These are phyloP conservation scores for Holothuria leucospilota DNA, from an alignment of 53 echinoderm and acorn worm genomes.

Conservation along the genomic window DNA sequence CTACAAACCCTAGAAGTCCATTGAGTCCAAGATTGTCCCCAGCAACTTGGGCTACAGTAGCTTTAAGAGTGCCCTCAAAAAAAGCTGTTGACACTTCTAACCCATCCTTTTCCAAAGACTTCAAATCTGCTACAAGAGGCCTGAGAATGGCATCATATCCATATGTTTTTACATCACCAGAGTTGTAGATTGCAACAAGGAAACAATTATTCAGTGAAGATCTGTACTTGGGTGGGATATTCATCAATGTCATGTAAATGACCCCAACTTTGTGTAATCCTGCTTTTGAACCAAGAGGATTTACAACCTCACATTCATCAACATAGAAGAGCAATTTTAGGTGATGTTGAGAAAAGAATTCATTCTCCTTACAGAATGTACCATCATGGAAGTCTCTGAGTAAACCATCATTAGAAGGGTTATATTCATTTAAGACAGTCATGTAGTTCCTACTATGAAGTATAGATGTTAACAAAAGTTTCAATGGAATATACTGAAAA, in stretches of 20 bases:
- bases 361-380: slow-evolving; percentile 41
- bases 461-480: slow-evolving; percentile 45
- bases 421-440: slow-evolving; percentile 1
- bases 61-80: slow-evolving; percentile 31
- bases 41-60: slow-evolving; percentile 41
- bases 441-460: slow-evolving; percentile 48
- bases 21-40: slow-evolving; percentile 54
- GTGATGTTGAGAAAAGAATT: slow-evolving; percentile 26
- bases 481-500: slow-evolving; percentile 64
- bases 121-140: slow-evolving; percentile 37
- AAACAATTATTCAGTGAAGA: slow-evolving; percentile 41
- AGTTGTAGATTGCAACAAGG: slow-evolving; percentile 51
- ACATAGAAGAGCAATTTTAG: background rate
- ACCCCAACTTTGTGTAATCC: slow-evolving; percentile 67
- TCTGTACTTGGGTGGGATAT: slow-evolving; percentile 56
- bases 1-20: slow-evolving; percentile 40
- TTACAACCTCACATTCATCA: too few species aligned
- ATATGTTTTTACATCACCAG: slow-evolving; percentile 30
- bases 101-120: slow-evolving; percentile 23
- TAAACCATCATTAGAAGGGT: slow-evolving; percentile 51
- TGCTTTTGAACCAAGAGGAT: slow-evolving; percentile 46
- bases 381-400: slow-evolving; percentile 60
- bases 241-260: slow-evolving; percentile 56
- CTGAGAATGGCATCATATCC: slow-evolving; percentile 26
- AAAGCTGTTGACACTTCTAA: background rate